Evolutionary conservation across 2,888 invertebrate species (phyloP).

Genomic region (Callyntrura sp.): DNA sequence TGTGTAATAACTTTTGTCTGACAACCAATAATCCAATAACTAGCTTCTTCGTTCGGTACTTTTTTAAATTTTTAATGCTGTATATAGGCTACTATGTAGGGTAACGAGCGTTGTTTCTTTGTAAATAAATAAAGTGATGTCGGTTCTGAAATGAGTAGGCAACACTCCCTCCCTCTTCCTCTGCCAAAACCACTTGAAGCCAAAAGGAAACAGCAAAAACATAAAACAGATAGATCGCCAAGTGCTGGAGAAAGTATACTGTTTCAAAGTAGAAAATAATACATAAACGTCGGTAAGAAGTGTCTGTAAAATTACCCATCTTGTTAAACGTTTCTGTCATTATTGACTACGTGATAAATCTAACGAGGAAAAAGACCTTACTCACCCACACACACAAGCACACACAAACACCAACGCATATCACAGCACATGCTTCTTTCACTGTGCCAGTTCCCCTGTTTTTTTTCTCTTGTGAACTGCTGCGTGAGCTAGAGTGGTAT

Average conservation of each 20-base stretch:
- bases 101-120: too few species aligned
- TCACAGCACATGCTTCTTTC: too few species aligned
- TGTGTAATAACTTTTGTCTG: too few species aligned
- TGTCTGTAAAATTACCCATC: slow-evolving; percentile 62
- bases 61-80: too few species aligned
- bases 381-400: background rate
- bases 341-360: slow-evolving; percentile 64
- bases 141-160: background rate
- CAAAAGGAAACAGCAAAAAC: background rate
- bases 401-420: background rate
- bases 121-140: background rate
- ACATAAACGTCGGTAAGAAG: slow-evolving; percentile 7
- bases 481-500: background rate
- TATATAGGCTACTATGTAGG: too few species aligned
- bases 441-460: too few species aligned
- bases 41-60: too few species aligned
- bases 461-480: background rate
- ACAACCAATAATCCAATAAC: too few species aligned
- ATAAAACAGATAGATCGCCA: too few species aligned
- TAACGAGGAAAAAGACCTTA: background rate
- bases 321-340: slow-evolving; percentile 53
- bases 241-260: background rate
- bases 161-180: slow-evolving; percentile 29
- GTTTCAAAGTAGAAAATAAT: background rate
- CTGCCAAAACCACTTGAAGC: background rate